Conservation (phyloP, 1,140 invertebrate genomes). For the Drosophila gunungcola region DNA sequence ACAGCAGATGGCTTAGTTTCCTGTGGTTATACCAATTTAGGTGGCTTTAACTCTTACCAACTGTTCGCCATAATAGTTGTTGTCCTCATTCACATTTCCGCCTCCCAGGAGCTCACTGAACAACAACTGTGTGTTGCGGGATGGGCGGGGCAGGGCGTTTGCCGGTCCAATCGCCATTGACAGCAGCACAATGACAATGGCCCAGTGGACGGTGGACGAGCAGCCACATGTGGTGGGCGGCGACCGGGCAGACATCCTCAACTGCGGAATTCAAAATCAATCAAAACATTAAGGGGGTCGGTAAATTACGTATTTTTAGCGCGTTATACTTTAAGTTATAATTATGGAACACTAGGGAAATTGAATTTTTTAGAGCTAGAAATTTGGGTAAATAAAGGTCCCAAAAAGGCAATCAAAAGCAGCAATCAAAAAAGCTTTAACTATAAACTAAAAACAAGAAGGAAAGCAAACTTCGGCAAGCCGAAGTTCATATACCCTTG, state of each 20-base stretch:
- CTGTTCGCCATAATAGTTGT: conserved; percentile 52
- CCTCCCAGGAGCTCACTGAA: conserved; percentile 57
- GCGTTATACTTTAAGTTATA: not conserved
- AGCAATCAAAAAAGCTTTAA: too few species aligned
- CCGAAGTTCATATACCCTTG: too few species aligned
- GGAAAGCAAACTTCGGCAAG: too few species aligned
- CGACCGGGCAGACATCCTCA: conserved; percentile 41
- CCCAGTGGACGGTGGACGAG: conserved; percentile 55
- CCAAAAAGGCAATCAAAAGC: too few species aligned
- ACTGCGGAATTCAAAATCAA: conserved; percentile 36
- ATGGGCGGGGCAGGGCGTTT: conserved; percentile 55
- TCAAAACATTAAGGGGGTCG: conserved; percentile 2
- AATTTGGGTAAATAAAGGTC: too few species aligned
- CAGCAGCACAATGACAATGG: conserved; percentile 70
- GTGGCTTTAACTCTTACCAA: conserved; percentile 39
- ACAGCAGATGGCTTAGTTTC: not conserved
- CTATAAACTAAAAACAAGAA: too few species aligned
- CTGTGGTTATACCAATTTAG: too few species aligned
- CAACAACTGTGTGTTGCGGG: conserved; percentile 54
- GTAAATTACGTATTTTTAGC: not conserved
- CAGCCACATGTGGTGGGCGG: conserved; percentile 38
- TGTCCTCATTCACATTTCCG: conserved; percentile 65
- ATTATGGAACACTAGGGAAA: not conserved
- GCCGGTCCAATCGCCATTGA: conserved; percentile 58
- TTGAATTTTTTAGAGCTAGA: not conserved